Percentiles rank a stretch among this genome's conserved stretches.
phyloP scores from a whole-genome alignment of 1,140 invertebrate genomes.

The Cylas formicarius region DNA sequence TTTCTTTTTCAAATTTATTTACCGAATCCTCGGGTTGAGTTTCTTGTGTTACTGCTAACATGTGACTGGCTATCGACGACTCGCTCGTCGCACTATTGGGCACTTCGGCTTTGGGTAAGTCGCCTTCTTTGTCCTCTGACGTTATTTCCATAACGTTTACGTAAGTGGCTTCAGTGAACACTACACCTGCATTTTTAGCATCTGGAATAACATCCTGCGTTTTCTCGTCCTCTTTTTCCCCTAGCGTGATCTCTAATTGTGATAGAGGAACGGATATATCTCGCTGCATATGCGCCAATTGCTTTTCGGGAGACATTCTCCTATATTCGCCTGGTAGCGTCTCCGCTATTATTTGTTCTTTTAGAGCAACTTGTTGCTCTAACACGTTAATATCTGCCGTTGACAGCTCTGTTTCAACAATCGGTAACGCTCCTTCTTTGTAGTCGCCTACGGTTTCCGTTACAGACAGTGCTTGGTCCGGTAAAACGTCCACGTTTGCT shows the following conservation, averaged over 20 bases:
- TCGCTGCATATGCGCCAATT: slow-evolving; percentile 37
- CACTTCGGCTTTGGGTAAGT: slow-evolving; percentile 35
- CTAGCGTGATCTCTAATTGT: slow-evolving; percentile 43
- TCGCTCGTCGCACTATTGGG: slow-evolving; percentile 44
- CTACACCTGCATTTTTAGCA: slow-evolving; percentile 41
- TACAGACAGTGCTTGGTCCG: slow-evolving; percentile 44
- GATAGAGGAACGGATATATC: slow-evolving; percentile 36
- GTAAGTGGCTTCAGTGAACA: slow-evolving; percentile 46
- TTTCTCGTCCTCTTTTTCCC: slow-evolving; percentile 49
- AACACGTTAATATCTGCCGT: slow-evolving; percentile 40
- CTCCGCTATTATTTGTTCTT: slow-evolving; percentile 38
- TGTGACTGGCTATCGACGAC: slow-evolving; percentile 45
- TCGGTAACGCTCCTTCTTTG: slow-evolving; percentile 33
- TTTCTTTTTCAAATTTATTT: slow-evolving; percentile 24
- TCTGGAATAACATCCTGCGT: slow-evolving; percentile 43
- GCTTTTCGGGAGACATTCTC: slow-evolving; percentile 31
- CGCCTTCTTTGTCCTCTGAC: slow-evolving; percentile 47
- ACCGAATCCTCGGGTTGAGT: slow-evolving; percentile 23
- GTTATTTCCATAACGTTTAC: slow-evolving; percentile 45
- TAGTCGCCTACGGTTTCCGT: slow-evolving; percentile 41
- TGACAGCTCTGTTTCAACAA: slow-evolving; percentile 30
- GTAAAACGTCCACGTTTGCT: slow-evolving; percentile 41
- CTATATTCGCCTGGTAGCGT: slow-evolving; percentile 29
- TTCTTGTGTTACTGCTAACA: slow-evolving; percentile 49
- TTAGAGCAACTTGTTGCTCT: slow-evolving; percentile 39